These are phyloP conservation scores for Catocala sponsa DNA, from an alignment of 2,888 invertebrate genomes.

Conservation along the genomic window DNA sequence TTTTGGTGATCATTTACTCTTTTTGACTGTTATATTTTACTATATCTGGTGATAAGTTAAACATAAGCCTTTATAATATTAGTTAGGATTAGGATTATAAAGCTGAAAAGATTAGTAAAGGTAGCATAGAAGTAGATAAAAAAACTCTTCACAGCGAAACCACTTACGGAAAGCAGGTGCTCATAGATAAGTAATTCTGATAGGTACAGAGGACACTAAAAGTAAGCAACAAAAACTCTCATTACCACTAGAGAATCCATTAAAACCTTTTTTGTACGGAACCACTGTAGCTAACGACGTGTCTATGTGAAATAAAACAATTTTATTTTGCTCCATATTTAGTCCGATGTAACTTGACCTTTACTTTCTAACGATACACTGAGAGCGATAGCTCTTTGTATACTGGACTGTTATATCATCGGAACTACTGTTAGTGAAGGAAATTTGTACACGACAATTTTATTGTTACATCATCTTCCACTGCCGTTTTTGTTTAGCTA, in stretches of 20 bases:
- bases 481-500: slow-evolving; percentile 21
- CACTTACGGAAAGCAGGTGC: too few relatives aligned
- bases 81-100: too few relatives aligned
- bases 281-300: slow-evolving; percentile 45
- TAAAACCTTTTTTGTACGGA: slow-evolving; percentile 55
- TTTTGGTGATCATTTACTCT: too few relatives aligned
- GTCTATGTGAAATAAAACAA: slow-evolving; percentile 38
- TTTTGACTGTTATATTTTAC: too few relatives aligned
- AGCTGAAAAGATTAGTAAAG: too few relatives aligned
- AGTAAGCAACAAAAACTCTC: slow-evolving; percentile 22
- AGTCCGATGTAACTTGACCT: slow-evolving; percentile 34
- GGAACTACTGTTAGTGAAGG: slow-evolving; percentile 34
- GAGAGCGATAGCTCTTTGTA: slow-evolving; percentile 27
- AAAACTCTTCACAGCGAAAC: too few relatives aligned
- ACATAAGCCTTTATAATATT: too few relatives aligned
- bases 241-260: slow-evolving; percentile 35
- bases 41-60: too few relatives aligned
- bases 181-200: not conserved
- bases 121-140: too few relatives aligned
- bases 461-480: slow-evolving; percentile 22
- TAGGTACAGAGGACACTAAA: slow-evolving; percentile 1
- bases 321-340: slow-evolving; percentile 56
- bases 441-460: slow-evolving; percentile 3
- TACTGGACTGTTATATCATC: slow-evolving; percentile 57
- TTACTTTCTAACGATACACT: slow-evolving; percentile 4